Percentiles rank a stretch among this genome's conserved stretches.
Conservation (phyloP, 2,888 invertebrate genomes). For the Ophraella communa region DNA sequence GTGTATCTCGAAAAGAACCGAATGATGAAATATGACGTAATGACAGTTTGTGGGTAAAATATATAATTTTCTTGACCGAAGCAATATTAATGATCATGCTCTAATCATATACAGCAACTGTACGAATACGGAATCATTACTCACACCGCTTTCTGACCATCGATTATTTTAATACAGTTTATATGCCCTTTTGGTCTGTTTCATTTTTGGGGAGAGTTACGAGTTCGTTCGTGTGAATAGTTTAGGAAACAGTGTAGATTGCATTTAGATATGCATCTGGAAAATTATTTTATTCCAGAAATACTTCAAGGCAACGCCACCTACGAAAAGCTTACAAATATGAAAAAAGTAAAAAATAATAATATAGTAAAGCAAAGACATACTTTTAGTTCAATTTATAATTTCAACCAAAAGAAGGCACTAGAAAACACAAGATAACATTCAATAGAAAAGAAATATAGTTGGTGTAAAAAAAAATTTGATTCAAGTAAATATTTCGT, state of each 20-base stretch:
- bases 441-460: no score
- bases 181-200: slow-evolving; percentile 24
- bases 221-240: not conserved
- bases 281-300: not conserved
- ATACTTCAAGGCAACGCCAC: not conserved
- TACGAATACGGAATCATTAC: slow-evolving; percentile 48
- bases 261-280: not conserved
- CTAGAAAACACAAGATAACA: no score
- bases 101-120: slow-evolving; percentile 55
- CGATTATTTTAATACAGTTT: slow-evolving; percentile 32
- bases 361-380: no score
- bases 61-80: slow-evolving; percentile 58
- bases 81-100: slow-evolving; percentile 55
- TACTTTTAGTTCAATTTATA: no score
- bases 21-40: slow-evolving; percentile 56
- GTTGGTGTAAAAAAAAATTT: no score
- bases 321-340: not conserved
- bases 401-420: no score
- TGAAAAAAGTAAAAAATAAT: no score
- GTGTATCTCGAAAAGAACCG: slow-evolving; percentile 36
- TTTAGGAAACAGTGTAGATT: not conserved
- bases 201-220: slow-evolving; percentile 12
- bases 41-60: slow-evolving; percentile 58
- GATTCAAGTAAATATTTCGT: no score
- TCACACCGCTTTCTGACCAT: slow-evolving; percentile 35